Base-by-base conservation (phyloP, 2,888 invertebrate species). In the Stenotaenia linearis region DNA sequence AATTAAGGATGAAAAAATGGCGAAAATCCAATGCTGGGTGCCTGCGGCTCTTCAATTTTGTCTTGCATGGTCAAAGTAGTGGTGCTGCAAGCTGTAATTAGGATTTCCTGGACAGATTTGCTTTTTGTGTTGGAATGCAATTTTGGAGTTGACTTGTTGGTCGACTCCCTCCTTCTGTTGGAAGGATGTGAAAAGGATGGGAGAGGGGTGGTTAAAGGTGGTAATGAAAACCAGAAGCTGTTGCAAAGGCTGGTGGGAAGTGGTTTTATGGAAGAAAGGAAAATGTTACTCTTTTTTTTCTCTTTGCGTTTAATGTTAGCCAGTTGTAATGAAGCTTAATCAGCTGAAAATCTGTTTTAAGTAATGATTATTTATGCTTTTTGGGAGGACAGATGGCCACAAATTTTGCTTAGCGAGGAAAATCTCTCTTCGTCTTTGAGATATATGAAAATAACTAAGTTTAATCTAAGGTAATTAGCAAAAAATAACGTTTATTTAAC, bases 61-160 rank as follows among this genome's bases (percentile, higher is more conserved):
- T 25, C 61, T 61, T 61, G 61, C 61, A 61, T 61, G 61, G 61
- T 25, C 61, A 23, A 61, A 61, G 61, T 61, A 61, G 61, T 7
- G 3, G 61, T 25, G 61, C 61, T 61, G 61, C 61, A 61, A 61
- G 61, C 61, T 61, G 61, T 61, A 61, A 61, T 61, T 61, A 61
- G 61, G 61, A 61, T 61, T 61, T 61, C 61, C 61, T 61, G 61
- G 61, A 61, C 61, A 61, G 61, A 61, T 61, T 61, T 61, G 61
- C 61, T 61, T 61, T 61, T 61, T 61, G 61, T 61, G 61, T 61
- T 61, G 61, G 61, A 61, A 61, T 61, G 61, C 61, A 61, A 61
- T 61, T 61, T 61, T 61, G 61, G 61, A 61, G 61, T 61, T 61
- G 61, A 61, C 61, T 61, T 61, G 25, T 23, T 61, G 61, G 25